Conservation (phyloP, 2,888 invertebrate genomes). For the Acleris emargana region DNA sequence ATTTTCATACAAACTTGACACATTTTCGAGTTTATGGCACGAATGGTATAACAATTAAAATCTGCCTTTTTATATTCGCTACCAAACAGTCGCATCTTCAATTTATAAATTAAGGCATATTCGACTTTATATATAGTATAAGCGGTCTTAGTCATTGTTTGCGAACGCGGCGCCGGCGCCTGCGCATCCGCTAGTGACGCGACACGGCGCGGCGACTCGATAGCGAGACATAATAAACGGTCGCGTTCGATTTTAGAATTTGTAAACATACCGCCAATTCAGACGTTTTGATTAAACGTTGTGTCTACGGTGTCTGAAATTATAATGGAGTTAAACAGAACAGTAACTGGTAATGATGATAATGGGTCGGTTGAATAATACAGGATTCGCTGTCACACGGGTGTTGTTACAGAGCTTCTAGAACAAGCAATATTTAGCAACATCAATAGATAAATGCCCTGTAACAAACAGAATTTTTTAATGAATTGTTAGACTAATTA, state of each 20-base stretch:
- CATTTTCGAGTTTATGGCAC: too few relatives aligned
- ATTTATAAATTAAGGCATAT: too few relatives aligned
- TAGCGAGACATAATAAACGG: slow-evolving; percentile 51
- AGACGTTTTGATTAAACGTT: slow-evolving; percentile 1
- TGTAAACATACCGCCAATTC: slow-evolving; percentile 25
- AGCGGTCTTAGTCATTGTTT: slow-evolving; percentile 64
- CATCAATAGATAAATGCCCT: too few relatives aligned
- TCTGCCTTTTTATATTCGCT: slow-evolving; percentile 41
- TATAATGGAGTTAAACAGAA: too few relatives aligned
- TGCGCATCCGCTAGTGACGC: slow-evolving; percentile 77
- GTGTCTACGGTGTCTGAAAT: too few relatives aligned
- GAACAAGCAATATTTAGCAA: too few relatives aligned
- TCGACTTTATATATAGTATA: too few relatives aligned
- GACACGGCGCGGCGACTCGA: slow-evolving; percentile 56
- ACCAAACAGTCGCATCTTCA: slow-evolving; percentile 17
- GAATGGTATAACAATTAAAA: slow-evolving; percentile 10
- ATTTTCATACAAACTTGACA: too few relatives aligned
- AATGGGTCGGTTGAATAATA: too few relatives aligned
- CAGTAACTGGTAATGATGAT: too few relatives aligned
- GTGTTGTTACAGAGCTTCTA: not conserved
- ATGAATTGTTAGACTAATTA: too few relatives aligned
- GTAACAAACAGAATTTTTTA: too few relatives aligned
- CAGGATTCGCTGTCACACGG: not conserved
- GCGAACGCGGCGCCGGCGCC: slow-evolving; percentile 60
- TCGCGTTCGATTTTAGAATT: slow-evolving; percentile 49